Conservation (phyloP, 2,797 vertebrate genomes). For the Onychomys torridus region DNA sequence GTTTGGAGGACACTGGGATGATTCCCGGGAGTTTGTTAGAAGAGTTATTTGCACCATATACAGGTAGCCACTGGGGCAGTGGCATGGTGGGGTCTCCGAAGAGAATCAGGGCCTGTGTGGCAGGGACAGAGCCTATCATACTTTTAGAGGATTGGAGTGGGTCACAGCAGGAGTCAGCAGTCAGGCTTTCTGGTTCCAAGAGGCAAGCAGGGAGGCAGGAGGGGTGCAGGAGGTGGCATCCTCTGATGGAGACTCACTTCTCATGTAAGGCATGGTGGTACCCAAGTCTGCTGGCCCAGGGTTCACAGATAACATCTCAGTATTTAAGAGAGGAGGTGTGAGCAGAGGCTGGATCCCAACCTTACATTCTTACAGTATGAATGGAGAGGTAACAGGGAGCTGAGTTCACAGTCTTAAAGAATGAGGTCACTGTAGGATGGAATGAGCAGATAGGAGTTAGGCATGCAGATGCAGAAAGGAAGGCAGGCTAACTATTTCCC, state of each 20-base stretch:
- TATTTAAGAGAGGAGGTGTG: not conserved
- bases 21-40: not conserved
- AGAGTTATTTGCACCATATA: not conserved
- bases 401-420: not conserved
- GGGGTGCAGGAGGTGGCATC: not conserved
- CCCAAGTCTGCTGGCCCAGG: not conserved
- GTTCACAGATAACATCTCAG: not conserved
- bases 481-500: not conserved
- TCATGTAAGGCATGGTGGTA: not conserved
- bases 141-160: not conserved
- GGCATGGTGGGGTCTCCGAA: too few relatives aligned
- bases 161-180: not conserved
- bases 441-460: not conserved
- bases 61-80: not conserved
- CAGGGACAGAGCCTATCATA: not conserved
- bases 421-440: not conserved
- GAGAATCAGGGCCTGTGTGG: not conserved
- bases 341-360: not conserved
- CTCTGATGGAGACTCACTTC: not conserved
- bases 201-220: not conserved
- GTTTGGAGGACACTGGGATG: too few relatives aligned
- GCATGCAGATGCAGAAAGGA: not conserved
- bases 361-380: not conserved
- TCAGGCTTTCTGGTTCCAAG: not conserved
- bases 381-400: not conserved